Base-by-base conservation (phyloP, 2,797 vertebrate species). In the Mus caroli region DNA sequence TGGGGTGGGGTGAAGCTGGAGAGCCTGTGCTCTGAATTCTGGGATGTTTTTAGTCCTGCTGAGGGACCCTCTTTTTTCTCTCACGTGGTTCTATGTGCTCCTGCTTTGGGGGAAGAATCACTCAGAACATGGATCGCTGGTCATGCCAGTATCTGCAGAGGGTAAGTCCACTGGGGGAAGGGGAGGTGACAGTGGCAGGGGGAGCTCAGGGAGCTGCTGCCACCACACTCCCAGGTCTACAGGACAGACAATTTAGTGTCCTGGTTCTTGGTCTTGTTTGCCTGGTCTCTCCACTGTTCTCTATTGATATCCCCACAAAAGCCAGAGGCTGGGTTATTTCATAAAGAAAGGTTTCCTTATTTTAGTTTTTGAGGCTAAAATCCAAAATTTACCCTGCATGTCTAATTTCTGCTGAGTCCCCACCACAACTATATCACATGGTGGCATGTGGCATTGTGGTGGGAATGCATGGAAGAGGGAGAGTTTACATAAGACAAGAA, bases 1-100 rank as follows among this genome's bases (percentile, higher is more conserved):
- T 40, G 5, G 58, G 54, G 54, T 1, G 0, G 9, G 52, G 26
- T 26, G 0, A 0, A 22, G 46, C 76, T 22, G 14, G 88, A 24
- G 31, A 50, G 62, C 5, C 76, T 54, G 77, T 31, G 24, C n/a
- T 34, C 20, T 69, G 46, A 20, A 19, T n/a, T 71, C 83, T 83
- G 50, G n/a, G 43, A 75, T 34, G 19, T 40, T 62, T 52, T 46
- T 46, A 24, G 4, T 69, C 28, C 88, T 37, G 5, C 56, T 1
- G 0, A n/a, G 15, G n/a, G 11, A 40, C 40, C 37, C 8, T 26
- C 17, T 46, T 28, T n/a, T 3, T 3, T 24, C 34, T 85, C 40
- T 85, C 52, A 24, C 3, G 2, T 56, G 14, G 20, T 52, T n/a
- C 69, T 22, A 12, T 54, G 1, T 75, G 31, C 26, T 69, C 6